Percentiles rank a stretch among this genome's conserved stretches.
Conservation (phyloP, 2,888 invertebrate genomes). For the Perithous albicinctus region DNA sequence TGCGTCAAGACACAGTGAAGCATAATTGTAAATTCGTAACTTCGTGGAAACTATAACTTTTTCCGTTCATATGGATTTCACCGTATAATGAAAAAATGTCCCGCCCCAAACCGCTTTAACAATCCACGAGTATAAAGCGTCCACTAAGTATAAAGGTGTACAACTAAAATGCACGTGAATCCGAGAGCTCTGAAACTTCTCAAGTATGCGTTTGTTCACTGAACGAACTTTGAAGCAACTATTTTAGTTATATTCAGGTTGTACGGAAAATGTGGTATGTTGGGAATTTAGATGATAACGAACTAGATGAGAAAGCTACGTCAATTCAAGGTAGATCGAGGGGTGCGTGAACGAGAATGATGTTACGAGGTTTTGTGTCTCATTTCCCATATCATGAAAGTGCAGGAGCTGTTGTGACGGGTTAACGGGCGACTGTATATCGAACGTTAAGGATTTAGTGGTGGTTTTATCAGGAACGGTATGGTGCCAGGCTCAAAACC, state of each 20-base stretch:
- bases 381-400: constrained; percentile 42
- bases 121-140: not conserved
- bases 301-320: not conserved
- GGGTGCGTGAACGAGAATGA: not conserved
- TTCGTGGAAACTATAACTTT: too few relatives aligned
- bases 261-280: not conserved
- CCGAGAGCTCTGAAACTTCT: not conserved
- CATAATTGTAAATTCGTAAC: too few relatives aligned
- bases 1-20: too few relatives aligned
- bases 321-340: not conserved
- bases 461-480: constrained; percentile 15
- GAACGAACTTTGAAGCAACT: not conserved
- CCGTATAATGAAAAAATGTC: too few relatives aligned
- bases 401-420: constrained; percentile 41
- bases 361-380: constrained; percentile 2
- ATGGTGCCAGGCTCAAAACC: constrained; percentile 2
- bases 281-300: not conserved
- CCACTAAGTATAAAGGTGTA: not conserved
- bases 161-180: not conserved
- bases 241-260: not conserved
- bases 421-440: constrained; percentile 31
- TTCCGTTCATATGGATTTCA: too few relatives aligned
- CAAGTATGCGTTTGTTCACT: not conserved
- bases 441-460: constrained; percentile 14
- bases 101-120: not conserved